Evolutionary conservation across 2,797 vertebrate genomes (phyloP).

Genomic region (Bradypodion ventrale): DNA sequence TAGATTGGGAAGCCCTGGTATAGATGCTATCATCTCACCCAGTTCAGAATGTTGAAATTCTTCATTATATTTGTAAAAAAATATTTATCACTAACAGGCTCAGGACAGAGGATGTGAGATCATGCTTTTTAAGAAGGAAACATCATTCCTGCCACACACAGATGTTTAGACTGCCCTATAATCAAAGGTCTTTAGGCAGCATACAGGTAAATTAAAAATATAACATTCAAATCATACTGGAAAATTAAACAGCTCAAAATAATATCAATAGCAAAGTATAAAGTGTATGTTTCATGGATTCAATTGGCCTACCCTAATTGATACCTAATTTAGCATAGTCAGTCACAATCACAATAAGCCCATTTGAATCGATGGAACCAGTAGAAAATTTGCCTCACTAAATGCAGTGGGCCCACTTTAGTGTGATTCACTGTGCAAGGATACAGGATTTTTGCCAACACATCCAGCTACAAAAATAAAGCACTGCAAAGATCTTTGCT

Average conservation of each 20-base stretch:
- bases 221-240: not conserved
- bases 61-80: not conserved
- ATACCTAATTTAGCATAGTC: too few relatives aligned
- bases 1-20: too few relatives aligned
- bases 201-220: not conserved
- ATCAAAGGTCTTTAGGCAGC: not conserved
- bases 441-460: too few relatives aligned
- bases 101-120: not conserved
- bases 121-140: not conserved
- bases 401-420: too few relatives aligned
- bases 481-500: not conserved
- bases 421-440: too few relatives aligned
- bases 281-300: not conserved
- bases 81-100: not conserved
- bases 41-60: not conserved
- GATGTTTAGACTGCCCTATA: not conserved
- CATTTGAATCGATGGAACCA: too few relatives aligned
- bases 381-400: too few relatives aligned
- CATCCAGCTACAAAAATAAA: not conserved
- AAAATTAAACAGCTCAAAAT: not conserved
- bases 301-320: too few relatives aligned
- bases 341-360: too few relatives aligned
- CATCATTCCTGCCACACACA: not conserved
- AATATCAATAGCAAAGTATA: not conserved
- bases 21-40: not conserved